Evolutionary conservation across 2,888 invertebrate genomes (phyloP).

Genomic region (Lordiphosa andalusiaca): DNA sequence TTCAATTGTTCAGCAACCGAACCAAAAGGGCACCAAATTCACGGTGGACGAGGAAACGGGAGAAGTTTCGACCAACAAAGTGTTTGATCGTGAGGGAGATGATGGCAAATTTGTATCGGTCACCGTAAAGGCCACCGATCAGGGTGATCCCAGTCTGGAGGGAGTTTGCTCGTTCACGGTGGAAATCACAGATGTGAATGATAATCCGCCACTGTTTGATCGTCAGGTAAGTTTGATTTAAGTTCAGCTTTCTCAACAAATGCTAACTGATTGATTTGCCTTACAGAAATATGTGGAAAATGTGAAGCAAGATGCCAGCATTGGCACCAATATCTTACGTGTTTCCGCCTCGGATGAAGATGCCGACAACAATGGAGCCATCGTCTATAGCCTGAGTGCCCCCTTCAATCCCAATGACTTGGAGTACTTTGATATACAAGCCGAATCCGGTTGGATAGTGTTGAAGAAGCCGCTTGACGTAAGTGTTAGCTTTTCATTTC

Average conservation of each 20-base stretch:
- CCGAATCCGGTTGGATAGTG: slow-evolving; percentile 98
- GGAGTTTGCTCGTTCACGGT: slow-evolving; percentile 99
- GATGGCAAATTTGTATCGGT: slow-evolving; percentile 98
- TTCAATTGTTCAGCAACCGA: slow-evolving; percentile 97
- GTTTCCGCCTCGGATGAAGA: slow-evolving; percentile 98
- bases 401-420: slow-evolving; percentile 93
- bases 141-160: slow-evolving; percentile 98
- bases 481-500: slow-evolving; percentile 84
- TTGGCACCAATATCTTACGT: slow-evolving; percentile 95
- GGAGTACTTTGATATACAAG: slow-evolving; percentile 97
- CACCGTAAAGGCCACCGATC: slow-evolving; percentile 98
- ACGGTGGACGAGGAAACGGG: slow-evolving; percentile 97
- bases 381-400: slow-evolving; percentile 94
- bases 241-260: slow-evolving; percentile 51
- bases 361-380: slow-evolving; percentile 97
- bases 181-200: slow-evolving; percentile 98
- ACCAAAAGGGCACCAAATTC: slow-evolving; percentile 96
- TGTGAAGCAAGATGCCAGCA: slow-evolving; percentile 97
- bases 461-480: slow-evolving; percentile 97
- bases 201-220: slow-evolving; percentile 97
- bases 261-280: slow-evolving; percentile 12
- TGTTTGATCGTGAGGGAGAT: slow-evolving; percentile 97
- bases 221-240: slow-evolving; percentile 86
- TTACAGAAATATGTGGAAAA: slow-evolving; percentile 96
- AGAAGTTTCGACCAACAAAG: slow-evolving; percentile 96